Percentiles rank a stretch among this genome's conserved stretches.
These are phyloP conservation scores for Amazona vittata DNA, from an alignment of 2,113 vertebrate genomes.

Conservation along the genomic window DNA sequence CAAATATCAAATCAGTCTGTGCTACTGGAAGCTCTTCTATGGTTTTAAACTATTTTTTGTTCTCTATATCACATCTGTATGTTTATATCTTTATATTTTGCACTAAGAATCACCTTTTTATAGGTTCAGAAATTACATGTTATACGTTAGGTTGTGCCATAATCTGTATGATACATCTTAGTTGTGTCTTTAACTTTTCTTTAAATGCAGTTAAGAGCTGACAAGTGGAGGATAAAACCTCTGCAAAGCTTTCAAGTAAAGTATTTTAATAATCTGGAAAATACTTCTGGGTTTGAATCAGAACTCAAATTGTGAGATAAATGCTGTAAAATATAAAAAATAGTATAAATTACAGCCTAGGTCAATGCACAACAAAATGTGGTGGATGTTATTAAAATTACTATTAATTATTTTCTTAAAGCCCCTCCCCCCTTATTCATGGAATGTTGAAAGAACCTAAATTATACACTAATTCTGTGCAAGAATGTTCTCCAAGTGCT, in stretches of 20 bases:
- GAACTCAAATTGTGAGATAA: neutral
- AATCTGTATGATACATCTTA: neutral
- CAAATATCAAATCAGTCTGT: neutral
- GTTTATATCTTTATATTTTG: neutral
- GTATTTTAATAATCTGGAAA: neutral
- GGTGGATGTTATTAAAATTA: neutral
- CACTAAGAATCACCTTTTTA: neutral
- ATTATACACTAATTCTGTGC: neutral
- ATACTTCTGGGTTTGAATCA: neutral
- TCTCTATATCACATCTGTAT: neutral
- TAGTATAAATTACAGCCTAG: neutral
- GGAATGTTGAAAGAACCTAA: neutral
- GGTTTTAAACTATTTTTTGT: neutral
- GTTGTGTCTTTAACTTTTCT: neutral
- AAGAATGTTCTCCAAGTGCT: neutral
- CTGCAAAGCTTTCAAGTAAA: neutral
- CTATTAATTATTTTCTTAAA: neutral
- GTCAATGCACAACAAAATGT: neutral
- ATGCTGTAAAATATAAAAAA: neutral
- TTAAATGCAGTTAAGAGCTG: neutral
- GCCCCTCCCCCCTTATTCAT: accelerated
- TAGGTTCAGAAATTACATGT: neutral
- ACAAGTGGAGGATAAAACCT: neutral
- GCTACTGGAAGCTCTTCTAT: neutral
- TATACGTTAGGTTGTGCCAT: neutral